phyloP scores from a whole-genome alignment of 2,888 invertebrate species.

The Acanthosepion pharaonis region DNA sequence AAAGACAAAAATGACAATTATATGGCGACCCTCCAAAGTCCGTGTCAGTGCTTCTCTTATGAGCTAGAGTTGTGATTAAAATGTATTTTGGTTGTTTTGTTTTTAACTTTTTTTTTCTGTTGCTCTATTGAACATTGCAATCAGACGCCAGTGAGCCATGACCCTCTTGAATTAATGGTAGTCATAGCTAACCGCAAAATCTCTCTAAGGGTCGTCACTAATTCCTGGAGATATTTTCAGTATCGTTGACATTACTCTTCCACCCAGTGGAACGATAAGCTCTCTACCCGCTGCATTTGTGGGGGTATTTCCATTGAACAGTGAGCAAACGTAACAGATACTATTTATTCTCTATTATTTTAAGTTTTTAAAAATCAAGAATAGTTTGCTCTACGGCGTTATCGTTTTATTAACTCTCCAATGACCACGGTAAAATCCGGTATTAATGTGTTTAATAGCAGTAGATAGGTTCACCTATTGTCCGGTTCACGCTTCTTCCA shows the following conservation, averaged over 20 bases:
- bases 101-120: not conserved
- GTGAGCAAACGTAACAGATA: not conserved
- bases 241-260: not conserved
- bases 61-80: conserved; percentile 2
- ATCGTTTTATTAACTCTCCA: not conserved
- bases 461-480: no score
- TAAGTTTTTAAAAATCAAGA: not conserved
- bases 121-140: not conserved
- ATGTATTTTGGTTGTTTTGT: not conserved
- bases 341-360: not conserved
- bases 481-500: no score
- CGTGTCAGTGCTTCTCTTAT: not conserved
- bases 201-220: not conserved
- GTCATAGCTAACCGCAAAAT: not conserved
- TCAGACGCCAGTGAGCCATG: not conserved
- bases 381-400: not conserved
- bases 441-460: no score
- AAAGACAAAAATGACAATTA: not conserved
- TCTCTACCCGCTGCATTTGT: not conserved
- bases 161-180: not conserved
- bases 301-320: not conserved
- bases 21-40: not conserved
- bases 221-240: not conserved
- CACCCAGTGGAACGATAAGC: not conserved
- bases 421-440: no score